Evolutionary conservation across 2,888 invertebrate genomes (phyloP), one percentile per base, ranked within the genome.

Genomic region (Noctuana brunneofusca): DNA sequence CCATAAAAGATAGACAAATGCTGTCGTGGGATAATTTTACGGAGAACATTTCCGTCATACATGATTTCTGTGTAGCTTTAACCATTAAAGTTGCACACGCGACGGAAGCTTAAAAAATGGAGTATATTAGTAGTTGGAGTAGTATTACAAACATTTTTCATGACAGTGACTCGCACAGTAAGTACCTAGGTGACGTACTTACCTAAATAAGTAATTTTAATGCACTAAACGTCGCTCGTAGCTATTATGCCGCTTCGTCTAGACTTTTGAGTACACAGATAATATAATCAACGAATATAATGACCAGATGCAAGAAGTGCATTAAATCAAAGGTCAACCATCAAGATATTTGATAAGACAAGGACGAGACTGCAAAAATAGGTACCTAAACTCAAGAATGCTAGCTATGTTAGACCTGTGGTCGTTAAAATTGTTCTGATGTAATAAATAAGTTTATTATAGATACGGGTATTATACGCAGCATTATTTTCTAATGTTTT

Each of bases 271-370:
- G 38, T 41, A 41, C 41, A 16, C 41, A 41, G 16, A 16, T 41
- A 41, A 41, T 41, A 41, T 6, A 41, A 41, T 41, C 41, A 9
- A n/a, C 41, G 16, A 41, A 41, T 41, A 41, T 41, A 41, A 41
- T 41, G 41, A 41, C 41, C 41, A 27, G 16, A 16, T 41, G 41
- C 41, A 41, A 41, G 41, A 41, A 41, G 38, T 16, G 38, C 38
- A 41, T 41, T 41, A 41, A 41, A 41, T 41, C 14, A 6, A 41
- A 35, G 27, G 20, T 49, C 41, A 43, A 27, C 14, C 22, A 14
- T 20, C 2, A 16, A 41, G 38, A 41, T 41, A 41, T 41, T 41
- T 16, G 38, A 41, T 41, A 41, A 41, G 38, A 4, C 38, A 41
- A 41, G 38, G 38, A 14, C 38, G 38, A 6, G 38, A 38, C 38